phyloP scores from a whole-genome alignment of 1,140 invertebrate species.

The Steinernema feltiae region DNA sequence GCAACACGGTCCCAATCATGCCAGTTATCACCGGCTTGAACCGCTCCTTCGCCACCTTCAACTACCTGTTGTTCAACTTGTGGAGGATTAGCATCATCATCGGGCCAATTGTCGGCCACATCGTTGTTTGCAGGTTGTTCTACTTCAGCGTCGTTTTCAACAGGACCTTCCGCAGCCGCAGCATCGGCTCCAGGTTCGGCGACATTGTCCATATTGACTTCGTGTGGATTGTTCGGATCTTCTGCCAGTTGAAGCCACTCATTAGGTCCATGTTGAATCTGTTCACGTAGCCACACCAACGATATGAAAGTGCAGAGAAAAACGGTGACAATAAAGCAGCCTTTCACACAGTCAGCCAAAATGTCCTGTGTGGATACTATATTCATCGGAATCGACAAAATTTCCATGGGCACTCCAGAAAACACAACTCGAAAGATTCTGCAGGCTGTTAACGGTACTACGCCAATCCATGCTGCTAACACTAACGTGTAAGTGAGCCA shows the following conservation, averaged over 20 bases:
- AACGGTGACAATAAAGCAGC: conserved; percentile 90
- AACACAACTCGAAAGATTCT: conserved; percentile 39
- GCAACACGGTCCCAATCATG: conserved; percentile 88
- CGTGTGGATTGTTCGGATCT: conserved; percentile 29
- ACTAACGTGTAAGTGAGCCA: conserved; percentile 95
- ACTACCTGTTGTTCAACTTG: conserved; percentile 10
- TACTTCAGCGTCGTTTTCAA: conserved; percentile 56
- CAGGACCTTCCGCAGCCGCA: conserved; percentile 38
- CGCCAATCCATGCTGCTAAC: conserved; percentile 87
- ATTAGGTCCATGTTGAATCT: conserved; percentile 72
- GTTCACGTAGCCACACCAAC: conserved; percentile 93
- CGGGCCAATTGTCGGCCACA: not conserved
- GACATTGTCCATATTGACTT: conserved; percentile 60
- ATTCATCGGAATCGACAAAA: conserved; percentile 70
- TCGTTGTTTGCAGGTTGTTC: conserved; percentile 35
- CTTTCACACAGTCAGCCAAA: conserved; percentile 59
- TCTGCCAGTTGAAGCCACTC: conserved; percentile 31
- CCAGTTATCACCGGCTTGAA: conserved; percentile 34
- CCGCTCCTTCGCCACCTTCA: conserved; percentile 42
- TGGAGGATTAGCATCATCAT: conserved; percentile 18
- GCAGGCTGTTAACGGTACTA: conserved; percentile 89
- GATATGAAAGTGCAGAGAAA: conserved; percentile 94
- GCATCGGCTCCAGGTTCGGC: conserved; percentile 52
- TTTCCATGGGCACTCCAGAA: conserved; percentile 9
- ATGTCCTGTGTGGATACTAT: conserved; percentile 61